These are phyloP conservation scores for Pelecanus crispus DNA, from an alignment of 2,113 vertebrate genomes.

Conservation along the genomic window DNA sequence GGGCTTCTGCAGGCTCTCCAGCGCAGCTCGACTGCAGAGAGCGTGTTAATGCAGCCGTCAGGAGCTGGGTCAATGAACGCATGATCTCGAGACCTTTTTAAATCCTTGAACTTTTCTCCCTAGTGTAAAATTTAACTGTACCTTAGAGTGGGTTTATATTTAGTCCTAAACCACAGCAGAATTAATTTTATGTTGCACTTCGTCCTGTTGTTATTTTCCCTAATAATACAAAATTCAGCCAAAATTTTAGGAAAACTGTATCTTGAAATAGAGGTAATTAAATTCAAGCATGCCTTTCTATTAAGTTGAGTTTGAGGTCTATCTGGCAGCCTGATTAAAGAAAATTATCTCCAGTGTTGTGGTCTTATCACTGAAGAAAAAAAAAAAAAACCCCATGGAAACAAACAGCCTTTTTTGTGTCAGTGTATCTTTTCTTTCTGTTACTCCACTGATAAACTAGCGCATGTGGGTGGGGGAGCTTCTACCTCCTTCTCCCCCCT, in stretches of 20 bases:
- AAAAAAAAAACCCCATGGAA: neutral
- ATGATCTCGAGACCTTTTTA: neutral
- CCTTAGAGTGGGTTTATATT: neutral
- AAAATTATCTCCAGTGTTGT: neutral
- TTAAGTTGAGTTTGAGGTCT: rapidly evolving
- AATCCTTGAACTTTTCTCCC: neutral
- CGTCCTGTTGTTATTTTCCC: neutral
- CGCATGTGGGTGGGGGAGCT: neutral
- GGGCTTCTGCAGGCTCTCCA: too few relatives aligned
- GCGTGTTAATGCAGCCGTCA: neutral
- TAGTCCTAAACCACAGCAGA: neutral
- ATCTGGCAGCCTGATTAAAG: rapidly evolving
- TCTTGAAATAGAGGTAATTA: neutral
- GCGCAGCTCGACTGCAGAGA: too few relatives aligned
- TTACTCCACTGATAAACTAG: neutral
- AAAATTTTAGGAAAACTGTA: neutral
- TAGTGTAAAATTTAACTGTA: neutral
- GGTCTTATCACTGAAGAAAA: neutral
- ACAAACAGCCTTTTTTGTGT: neutral
- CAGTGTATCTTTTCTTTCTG: neutral
- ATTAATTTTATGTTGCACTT: neutral
- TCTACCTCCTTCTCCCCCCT: neutral
- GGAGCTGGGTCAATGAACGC: neutral
- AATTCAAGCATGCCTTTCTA: rapidly evolving
- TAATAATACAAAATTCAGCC: neutral